These are phyloP conservation scores for Leptopilina syphax DNA, from an alignment of 2,888 invertebrate species.

Conservation along the genomic window DNA sequence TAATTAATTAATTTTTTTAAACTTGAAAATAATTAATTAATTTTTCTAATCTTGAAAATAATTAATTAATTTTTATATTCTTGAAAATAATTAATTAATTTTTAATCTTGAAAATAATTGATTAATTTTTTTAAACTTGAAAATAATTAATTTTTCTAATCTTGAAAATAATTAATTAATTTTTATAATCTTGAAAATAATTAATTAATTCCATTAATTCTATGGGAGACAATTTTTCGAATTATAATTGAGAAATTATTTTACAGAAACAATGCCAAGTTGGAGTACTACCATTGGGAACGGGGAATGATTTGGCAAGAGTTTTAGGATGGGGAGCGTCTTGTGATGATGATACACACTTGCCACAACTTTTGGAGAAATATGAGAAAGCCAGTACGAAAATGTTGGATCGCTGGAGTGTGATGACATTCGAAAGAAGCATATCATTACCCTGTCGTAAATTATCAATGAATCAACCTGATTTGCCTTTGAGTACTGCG, in stretches of 20 bases:
- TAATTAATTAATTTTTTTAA: too few species aligned
- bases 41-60: too few species aligned
- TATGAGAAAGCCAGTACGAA: constrained; percentile 98
- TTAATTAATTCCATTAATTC: background rate
- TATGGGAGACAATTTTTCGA: background rate
- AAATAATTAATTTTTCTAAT: too few species aligned
- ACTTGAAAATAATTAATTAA: too few species aligned
- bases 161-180: too few species aligned
- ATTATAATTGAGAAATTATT: background rate
- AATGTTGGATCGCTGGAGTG: constrained; percentile 98
- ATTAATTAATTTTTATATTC: too few species aligned
- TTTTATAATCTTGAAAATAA: background rate
- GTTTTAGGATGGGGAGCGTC: constrained; percentile 98
- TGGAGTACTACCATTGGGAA: constrained; percentile 95
- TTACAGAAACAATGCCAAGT: constrained; percentile 93
- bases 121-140: too few species aligned
- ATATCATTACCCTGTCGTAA: constrained; percentile 81
- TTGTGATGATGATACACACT: constrained; percentile 95
- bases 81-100: too few species aligned
- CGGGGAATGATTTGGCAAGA: constrained; percentile 96
- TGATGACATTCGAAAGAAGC: constrained; percentile 93
- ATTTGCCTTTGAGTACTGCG: constrained; percentile 78
- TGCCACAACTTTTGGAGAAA: constrained; percentile 93
- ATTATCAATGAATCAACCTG: constrained; percentile 78
- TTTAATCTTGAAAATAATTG: background rate